phyloP scores from a whole-genome alignment of 2,113 vertebrate genomes.

The Pardalotus punctatus region DNA sequence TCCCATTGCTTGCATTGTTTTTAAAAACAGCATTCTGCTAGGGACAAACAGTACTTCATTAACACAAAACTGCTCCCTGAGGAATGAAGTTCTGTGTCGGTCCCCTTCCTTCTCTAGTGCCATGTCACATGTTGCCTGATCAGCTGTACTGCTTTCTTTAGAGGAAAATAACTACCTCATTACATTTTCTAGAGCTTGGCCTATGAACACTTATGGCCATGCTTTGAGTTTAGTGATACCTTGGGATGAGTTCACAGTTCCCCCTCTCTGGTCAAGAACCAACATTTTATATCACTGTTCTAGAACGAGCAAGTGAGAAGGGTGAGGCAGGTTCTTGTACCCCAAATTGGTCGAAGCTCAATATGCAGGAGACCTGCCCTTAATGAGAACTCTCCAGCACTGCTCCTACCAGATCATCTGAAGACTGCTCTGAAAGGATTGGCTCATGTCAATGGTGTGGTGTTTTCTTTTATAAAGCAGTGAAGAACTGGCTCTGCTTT shows the following conservation, averaged over 20 bases:
- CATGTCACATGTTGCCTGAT: background rate
- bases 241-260: background rate
- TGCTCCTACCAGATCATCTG: background rate
- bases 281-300: background rate
- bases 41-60: background rate
- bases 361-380: background rate
- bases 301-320: background rate
- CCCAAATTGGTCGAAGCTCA: background rate
- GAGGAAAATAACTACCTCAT: background rate
- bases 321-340: background rate
- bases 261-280: background rate
- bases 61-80: background rate
- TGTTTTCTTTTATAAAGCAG: background rate
- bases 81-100: background rate
- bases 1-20: background rate
- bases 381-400: background rate
- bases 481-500: background rate
- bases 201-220: background rate
- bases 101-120: background rate
- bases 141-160: background rate
- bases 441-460: rapidly evolving
- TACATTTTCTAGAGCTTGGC: background rate
- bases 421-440: background rate
- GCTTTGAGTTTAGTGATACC: background rate
- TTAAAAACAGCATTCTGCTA: background rate